A percentile compares a stretch with the other conserved stretches of the same genome.
phyloP scores from a whole-genome alignment of 53 echinoderm and acorn worm species.

The Mesocentrotus franciscanus region DNA sequence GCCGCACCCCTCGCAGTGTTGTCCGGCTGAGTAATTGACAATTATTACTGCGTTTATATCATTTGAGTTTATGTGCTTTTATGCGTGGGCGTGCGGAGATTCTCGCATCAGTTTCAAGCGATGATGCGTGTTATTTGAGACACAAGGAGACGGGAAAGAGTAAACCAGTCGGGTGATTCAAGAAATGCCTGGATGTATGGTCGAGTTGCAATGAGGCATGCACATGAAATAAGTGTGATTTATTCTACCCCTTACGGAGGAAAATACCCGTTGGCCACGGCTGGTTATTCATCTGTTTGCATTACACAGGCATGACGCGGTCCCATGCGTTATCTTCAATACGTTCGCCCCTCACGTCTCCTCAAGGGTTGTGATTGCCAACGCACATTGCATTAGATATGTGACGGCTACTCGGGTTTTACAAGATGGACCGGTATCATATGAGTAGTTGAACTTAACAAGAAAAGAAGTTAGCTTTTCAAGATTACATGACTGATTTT shows the following conservation, averaged over 20 bases:
- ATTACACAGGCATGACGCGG: neutral
- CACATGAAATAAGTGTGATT: conserved; percentile 27
- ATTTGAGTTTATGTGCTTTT: conserved; percentile 52
- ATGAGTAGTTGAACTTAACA: neutral
- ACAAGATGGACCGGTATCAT: neutral
- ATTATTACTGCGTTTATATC: conserved; percentile 64
- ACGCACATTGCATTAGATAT: neutral
- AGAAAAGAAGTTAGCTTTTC: neutral
- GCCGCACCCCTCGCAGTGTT: conserved; percentile 3
- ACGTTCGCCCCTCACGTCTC: conserved; percentile 8
- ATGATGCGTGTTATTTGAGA: neutral
- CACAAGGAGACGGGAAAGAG: neutral
- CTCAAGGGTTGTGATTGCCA: conserved; percentile 17
- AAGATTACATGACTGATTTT: neutral
- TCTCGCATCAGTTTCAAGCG: neutral
- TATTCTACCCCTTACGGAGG: conserved; percentile 32
- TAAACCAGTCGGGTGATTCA: neutral
- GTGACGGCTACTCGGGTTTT: neutral
- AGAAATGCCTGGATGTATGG: neutral
- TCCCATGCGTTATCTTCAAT: conserved; percentile 39
- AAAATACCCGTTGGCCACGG: conserved; percentile 34
- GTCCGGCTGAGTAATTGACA: conserved; percentile 58
- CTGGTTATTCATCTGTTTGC: conserved; percentile 58
- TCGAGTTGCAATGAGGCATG: conserved; percentile 19
- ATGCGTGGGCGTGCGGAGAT: conserved; percentile 39